Evolutionary conservation across 1,140 invertebrate species (phyloP).

Genomic region (Schlechtendalia chinensis): DNA sequence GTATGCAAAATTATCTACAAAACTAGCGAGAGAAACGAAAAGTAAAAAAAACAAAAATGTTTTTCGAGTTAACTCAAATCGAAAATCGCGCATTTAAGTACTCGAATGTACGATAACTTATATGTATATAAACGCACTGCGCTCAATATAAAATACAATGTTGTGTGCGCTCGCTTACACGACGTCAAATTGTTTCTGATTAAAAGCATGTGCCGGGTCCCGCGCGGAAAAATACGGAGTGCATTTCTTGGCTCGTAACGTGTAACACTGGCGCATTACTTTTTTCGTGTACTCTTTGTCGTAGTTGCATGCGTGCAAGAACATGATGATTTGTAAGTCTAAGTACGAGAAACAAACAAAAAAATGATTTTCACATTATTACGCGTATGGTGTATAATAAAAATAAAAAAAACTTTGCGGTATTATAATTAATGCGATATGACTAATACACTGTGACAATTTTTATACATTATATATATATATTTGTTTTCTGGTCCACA

Average conservation of each 20-base stretch:
- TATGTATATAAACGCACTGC: no score
- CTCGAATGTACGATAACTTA: no score
- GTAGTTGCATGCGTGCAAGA: constrained; percentile 65
- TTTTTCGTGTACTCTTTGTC: constrained; percentile 64
- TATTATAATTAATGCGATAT: no score
- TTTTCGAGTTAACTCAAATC: no score
- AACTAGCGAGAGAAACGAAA: no score
- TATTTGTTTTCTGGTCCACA: not conserved
- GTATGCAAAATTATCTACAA: no score
- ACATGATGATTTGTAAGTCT: constrained; percentile 60
- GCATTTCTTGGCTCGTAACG: constrained; percentile 64
- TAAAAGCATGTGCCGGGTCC: constrained; percentile 59
- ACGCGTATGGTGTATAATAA: no score
- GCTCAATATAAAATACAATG: not conserved
- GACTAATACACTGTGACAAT: no score
- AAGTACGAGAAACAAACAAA: constrained; percentile 49
- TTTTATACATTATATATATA: no score
- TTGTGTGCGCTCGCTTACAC: constrained; percentile 57
- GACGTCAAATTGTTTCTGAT: constrained; percentile 58
- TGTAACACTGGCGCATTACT: constrained; percentile 66
- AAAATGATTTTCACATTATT: not conserved
- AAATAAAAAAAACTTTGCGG: no score
- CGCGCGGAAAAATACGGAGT: constrained; percentile 62
- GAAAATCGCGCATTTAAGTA: no score
- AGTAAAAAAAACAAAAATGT: no score